Conservation (phyloP, 2,888 invertebrate species). For the Euplagia quadripunctaria region DNA sequence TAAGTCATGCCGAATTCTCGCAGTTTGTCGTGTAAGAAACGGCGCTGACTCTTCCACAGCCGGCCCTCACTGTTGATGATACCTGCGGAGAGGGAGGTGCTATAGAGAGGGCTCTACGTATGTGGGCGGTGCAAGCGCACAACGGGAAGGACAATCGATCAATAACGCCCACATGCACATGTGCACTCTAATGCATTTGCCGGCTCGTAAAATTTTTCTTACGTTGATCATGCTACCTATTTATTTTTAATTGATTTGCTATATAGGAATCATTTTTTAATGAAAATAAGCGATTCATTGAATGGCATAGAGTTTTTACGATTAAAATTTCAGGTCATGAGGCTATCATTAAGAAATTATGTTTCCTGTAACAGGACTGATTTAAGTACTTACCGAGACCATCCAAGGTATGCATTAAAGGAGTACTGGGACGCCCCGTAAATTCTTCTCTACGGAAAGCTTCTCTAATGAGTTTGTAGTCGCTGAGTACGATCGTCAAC, state of each 20-base stretch:
- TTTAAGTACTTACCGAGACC: slow-evolving; percentile 93
- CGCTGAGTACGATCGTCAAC: slow-evolving; percentile 94
- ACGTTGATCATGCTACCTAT: background rate
- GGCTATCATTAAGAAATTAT: background rate
- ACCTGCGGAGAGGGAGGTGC: slow-evolving; percentile 88
- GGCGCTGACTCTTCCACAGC: slow-evolving; percentile 96
- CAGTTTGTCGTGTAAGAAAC: slow-evolving; percentile 94
- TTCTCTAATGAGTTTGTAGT: slow-evolving; percentile 94
- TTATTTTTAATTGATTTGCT: background rate
- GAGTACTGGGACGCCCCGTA: slow-evolving; percentile 95
- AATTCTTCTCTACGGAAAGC: slow-evolving; percentile 95
- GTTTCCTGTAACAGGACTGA: background rate
- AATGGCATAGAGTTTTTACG: background rate
- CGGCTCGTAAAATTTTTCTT: slow-evolving; percentile 29
- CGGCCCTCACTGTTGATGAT: slow-evolving; percentile 96
- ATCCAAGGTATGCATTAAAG: slow-evolving; percentile 94
- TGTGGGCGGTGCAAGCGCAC: slow-evolving; percentile 73
- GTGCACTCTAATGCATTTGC: slow-evolving; percentile 47
- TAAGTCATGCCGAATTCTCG: slow-evolving; percentile 96
- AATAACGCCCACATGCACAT: slow-evolving; percentile 71
- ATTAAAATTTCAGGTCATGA: background rate
- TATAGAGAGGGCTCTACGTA: slow-evolving; percentile 59
- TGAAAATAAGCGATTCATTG: background rate
- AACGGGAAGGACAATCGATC: slow-evolving; percentile 60
- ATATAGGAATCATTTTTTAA: background rate